Percentiles rank a stretch among this genome's conserved stretches.
phyloP scores from a whole-genome alignment of 2,113 vertebrate genomes.

The Daboia siamensis region DNA sequence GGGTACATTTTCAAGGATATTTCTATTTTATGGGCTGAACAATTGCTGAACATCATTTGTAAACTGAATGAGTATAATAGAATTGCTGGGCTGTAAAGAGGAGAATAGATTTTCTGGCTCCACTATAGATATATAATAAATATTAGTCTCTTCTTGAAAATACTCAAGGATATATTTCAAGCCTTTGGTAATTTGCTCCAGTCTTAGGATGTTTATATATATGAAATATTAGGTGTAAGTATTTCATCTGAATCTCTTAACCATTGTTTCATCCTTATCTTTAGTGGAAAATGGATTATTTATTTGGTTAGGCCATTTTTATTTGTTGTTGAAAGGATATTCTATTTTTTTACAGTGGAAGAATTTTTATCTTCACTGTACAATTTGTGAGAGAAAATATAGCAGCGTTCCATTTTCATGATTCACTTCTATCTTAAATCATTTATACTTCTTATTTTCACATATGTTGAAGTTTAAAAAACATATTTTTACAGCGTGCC shows the following conservation, averaged over 20 bases:
- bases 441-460: background rate
- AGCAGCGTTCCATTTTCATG: background rate
- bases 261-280: background rate
- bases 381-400: background rate
- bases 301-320: background rate
- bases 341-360: background rate
- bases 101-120: background rate
- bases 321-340: background rate
- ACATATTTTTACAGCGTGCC: background rate
- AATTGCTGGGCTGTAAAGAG: background rate
- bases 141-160: background rate
- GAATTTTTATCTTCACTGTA: background rate
- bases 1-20: background rate
- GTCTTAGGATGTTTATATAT: background rate
- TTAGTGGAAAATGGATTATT: background rate
- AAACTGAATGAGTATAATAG: background rate
- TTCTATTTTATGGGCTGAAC: background rate
- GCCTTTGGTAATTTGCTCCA: background rate
- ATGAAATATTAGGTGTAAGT: background rate
- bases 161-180: background rate
- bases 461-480: background rate
- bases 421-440: background rate
- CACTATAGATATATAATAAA: background rate
- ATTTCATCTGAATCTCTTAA: background rate
- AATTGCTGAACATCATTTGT: background rate